phyloP scores from a whole-genome alignment of 2,113 vertebrate species.

The Callithrix jacchus region DNA sequence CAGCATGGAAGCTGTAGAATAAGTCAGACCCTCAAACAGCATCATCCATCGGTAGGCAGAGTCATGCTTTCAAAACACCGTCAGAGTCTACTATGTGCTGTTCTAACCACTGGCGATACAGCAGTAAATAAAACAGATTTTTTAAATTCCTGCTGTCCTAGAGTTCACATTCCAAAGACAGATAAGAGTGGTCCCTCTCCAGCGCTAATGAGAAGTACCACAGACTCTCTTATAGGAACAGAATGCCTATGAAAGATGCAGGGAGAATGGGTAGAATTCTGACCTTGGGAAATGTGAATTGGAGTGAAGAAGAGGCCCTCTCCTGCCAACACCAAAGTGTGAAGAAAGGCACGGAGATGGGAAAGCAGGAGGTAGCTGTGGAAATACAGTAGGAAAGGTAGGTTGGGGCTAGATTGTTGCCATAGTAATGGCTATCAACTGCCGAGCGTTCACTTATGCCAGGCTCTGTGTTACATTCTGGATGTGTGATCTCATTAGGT shows the following conservation, averaged over 20 bases:
- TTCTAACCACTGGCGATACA: neutral
- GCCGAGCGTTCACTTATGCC: neutral
- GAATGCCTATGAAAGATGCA: rapidly evolving
- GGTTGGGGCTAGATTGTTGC: neutral
- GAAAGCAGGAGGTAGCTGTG: neutral
- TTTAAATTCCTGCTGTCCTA: neutral
- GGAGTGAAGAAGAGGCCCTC: neutral
- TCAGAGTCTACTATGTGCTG: neutral
- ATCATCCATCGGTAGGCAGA: neutral
- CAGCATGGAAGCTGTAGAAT: neutral
- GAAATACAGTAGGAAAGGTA: neutral
- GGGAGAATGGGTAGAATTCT: neutral
- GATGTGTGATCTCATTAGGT: neutral
- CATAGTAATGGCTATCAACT: neutral
- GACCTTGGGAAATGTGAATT: neutral
- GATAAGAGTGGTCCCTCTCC: neutral
- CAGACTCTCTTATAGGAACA: neutral
- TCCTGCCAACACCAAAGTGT: neutral
- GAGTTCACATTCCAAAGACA: neutral
- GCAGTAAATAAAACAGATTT: neutral
- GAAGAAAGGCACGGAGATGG: neutral
- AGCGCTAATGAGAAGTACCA: neutral
- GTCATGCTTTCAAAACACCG: neutral
- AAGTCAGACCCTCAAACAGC: neutral
- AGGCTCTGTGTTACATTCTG: neutral